Evolutionary conservation across 1,140 invertebrate genomes (phyloP).

Genomic region (Calliopsis andreniformis): DNA sequence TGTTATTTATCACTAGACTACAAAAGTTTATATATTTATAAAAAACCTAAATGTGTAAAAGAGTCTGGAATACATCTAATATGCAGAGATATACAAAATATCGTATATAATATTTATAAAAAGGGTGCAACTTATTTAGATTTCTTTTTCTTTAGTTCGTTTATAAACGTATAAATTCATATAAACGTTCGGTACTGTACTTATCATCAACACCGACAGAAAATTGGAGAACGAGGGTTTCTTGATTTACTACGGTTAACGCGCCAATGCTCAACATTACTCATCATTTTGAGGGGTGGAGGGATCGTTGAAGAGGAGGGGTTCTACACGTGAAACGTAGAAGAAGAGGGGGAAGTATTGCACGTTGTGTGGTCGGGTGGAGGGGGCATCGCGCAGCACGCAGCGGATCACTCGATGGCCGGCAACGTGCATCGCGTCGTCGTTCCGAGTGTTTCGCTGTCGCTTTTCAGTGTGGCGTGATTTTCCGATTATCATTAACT

Average conservation of each 20-base stretch:
- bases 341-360: slow-evolving; percentile 9
- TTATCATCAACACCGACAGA: neutral
- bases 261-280: slow-evolving; percentile 29
- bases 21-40: too few species aligned
- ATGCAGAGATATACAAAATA: too few species aligned
- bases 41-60: too few species aligned
- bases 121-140: too few species aligned
- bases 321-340: slow-evolving; percentile 26
- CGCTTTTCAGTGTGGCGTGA: slow-evolving; percentile 26
- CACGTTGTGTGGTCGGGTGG: slow-evolving; percentile 30
- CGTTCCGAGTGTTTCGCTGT: slow-evolving; percentile 66
- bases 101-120: too few species aligned
- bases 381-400: slow-evolving; percentile 49
- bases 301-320: neutral
- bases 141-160: too few species aligned
- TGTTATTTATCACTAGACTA: too few species aligned
- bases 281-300: neutral
- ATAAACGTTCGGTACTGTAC: neutral
- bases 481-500: neutral
- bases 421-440: slow-evolving; percentile 74
- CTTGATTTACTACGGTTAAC: slow-evolving; percentile 29
- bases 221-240: neutral
- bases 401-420: slow-evolving; percentile 56
- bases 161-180: too few species aligned
- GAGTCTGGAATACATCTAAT: too few species aligned